A percentile compares a stretch with the other conserved stretches of the same genome.
These are phyloP conservation scores for Pollenia griseotomentosa DNA, from an alignment of 2,888 invertebrate genomes.

Conservation along the genomic window DNA sequence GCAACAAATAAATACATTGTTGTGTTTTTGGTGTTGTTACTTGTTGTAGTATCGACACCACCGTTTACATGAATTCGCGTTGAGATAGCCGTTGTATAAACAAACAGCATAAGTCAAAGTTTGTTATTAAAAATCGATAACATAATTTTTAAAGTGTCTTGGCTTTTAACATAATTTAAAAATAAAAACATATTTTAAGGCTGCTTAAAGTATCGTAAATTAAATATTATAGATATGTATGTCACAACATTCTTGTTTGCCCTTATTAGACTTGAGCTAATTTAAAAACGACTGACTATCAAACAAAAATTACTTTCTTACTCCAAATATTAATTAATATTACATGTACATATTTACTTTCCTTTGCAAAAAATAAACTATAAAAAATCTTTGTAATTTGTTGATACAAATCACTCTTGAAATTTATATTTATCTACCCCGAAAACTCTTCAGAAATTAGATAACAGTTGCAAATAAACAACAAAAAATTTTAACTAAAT, in stretches of 20 bases:
- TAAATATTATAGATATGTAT: no score
- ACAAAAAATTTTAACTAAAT: not conserved
- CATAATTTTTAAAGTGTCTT: not conserved
- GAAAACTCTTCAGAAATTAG: not conserved
- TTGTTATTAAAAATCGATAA: not conserved
- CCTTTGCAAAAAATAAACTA: not conserved
- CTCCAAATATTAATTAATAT: conserved; percentile 11
- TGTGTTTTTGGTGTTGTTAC: no score
- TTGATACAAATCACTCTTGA: not conserved
- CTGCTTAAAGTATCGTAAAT: not conserved
- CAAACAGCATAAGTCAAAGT: conserved; percentile 6
- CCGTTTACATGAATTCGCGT: no score
- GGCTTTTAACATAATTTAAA: not conserved
- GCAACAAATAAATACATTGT: no score
- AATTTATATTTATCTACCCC: not conserved
- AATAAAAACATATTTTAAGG: conserved; percentile 40
- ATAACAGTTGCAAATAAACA: conserved; percentile 3
- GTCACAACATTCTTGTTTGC: not conserved
- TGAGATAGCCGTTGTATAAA: not conserved
- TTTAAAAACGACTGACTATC: not conserved
- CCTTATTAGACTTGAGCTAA: not conserved
- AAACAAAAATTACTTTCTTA: not conserved
- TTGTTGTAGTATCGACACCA: no score
- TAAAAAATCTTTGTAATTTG: not conserved
- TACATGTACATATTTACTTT: not conserved